Evolutionary conservation across 2,888 invertebrate genomes (phyloP).

Genomic region (Hirtodrosophila confusa): DNA sequence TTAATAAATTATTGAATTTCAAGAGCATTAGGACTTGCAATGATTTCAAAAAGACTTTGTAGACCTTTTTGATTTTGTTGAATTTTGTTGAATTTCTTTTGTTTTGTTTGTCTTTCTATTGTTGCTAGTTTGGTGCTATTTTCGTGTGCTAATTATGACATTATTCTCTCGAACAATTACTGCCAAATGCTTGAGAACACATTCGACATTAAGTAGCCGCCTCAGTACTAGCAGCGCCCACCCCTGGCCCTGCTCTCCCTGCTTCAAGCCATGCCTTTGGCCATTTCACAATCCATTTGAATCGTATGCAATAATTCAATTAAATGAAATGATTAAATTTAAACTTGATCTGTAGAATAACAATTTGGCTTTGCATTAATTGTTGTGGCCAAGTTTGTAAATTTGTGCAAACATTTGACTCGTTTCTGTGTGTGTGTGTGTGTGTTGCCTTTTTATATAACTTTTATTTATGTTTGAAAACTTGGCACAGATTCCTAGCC

Average conservation of each 20-base stretch:
- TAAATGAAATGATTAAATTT: slow-evolving; percentile 69
- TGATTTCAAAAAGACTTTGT: slow-evolving; percentile 1
- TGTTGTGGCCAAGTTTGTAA: slow-evolving; percentile 23
- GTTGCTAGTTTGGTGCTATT: slow-evolving; percentile 17
- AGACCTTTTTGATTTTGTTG: not conserved
- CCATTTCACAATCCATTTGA: slow-evolving; percentile 37
- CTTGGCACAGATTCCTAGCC: slow-evolving; percentile 73
- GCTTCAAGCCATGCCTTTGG: slow-evolving; percentile 6
- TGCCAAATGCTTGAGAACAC: slow-evolving; percentile 75
- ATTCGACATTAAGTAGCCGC: slow-evolving; percentile 62
- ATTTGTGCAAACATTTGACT: not conserved
- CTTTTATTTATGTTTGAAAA: slow-evolving; percentile 80
- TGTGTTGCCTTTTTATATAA: slow-evolving; percentile 61
- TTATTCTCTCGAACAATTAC: slow-evolving; percentile 70
- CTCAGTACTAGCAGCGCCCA: not conserved
- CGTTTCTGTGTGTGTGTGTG: slow-evolving; percentile 2
- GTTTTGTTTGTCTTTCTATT: slow-evolving; percentile 16
- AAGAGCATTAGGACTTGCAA: slow-evolving; percentile 2
- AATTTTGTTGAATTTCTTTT: slow-evolving; percentile 14
- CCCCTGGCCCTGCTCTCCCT: not conserved
- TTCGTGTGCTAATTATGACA: slow-evolving; percentile 65
- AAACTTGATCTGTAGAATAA: slow-evolving; percentile 64
- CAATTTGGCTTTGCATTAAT: slow-evolving; percentile 65
- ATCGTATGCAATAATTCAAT: slow-evolving; percentile 35
- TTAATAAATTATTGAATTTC: not conserved